phyloP scores from a whole-genome alignment of 2,888 invertebrate species.

The Calliphora vomitoria region DNA sequence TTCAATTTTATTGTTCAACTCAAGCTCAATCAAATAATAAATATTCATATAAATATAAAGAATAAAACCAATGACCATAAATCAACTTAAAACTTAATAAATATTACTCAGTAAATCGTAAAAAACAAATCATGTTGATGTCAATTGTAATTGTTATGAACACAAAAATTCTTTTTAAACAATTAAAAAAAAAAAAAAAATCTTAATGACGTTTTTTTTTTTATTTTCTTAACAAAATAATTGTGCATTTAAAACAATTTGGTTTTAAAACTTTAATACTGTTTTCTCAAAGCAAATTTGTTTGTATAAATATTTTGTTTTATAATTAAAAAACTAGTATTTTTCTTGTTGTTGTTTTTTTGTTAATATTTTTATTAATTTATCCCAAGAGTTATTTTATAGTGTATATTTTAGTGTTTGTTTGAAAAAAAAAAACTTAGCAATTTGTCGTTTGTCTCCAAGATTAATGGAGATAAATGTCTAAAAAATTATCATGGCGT shows the following conservation, averaged over 20 bases:
- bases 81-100: slow-evolving; percentile 5
- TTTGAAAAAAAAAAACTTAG: neutral
- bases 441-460: slow-evolving; percentile 18
- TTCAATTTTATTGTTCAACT: neutral
- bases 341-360: neutral
- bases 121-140: neutral
- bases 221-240: neutral
- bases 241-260: neutral
- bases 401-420: neutral
- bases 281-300: neutral
- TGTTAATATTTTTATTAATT: neutral
- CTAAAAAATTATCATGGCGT: neutral
- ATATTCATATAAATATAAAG: slow-evolving; percentile 22
- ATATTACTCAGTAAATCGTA: slow-evolving; percentile 14
- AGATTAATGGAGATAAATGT: slow-evolving; percentile 17
- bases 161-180: slow-evolving; percentile 6
- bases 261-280: neutral
- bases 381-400: neutral
- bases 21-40: slow-evolving; percentile 30
- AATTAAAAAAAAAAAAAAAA: slow-evolving; percentile 7
- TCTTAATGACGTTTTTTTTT: neutral
- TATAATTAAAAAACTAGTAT: slow-evolving; percentile 2
- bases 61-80: slow-evolving; percentile 29
- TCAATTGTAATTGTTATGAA: slow-evolving; percentile 20
- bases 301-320: neutral